Percentiles rank a stretch among this genome's conserved stretches.
These are phyloP conservation scores for Perizoma flavofasciatum DNA, from an alignment of 2,888 invertebrate species.

Conservation along the genomic window DNA sequence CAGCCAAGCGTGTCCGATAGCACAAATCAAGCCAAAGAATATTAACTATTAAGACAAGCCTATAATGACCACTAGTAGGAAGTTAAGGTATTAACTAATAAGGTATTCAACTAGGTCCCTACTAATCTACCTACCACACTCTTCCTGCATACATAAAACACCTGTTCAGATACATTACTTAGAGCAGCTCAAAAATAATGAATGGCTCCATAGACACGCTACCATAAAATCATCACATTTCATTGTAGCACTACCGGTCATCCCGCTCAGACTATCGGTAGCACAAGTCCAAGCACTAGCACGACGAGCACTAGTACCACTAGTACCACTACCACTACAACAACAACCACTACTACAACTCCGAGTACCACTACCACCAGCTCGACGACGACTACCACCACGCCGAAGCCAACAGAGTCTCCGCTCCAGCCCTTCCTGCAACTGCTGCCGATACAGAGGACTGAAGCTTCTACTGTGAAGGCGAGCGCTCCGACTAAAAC, in stretches of 20 bases:
- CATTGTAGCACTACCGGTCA: slow-evolving; percentile 60
- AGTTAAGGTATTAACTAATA: too few species aligned
- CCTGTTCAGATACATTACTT: too few species aligned
- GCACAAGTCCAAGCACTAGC: slow-evolving; percentile 56
- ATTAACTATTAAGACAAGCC: too few species aligned
- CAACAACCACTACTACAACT: slow-evolving; percentile 58
- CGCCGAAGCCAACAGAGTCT: slow-evolving; percentile 52
- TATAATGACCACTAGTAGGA: too few species aligned
- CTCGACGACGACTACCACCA: slow-evolving; percentile 65
- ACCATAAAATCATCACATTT: slow-evolving; percentile 31
- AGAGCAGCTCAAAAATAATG: too few species aligned
- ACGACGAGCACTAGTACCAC: slow-evolving; percentile 53
- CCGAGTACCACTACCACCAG: slow-evolving; percentile 71
- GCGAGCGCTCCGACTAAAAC: slow-evolving; percentile 55
- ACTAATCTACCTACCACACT: too few species aligned
- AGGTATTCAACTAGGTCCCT: too few species aligned
- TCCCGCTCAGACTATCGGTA: slow-evolving; percentile 52
- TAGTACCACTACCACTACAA: slow-evolving; percentile 67
- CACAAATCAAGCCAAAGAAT: too few species aligned
- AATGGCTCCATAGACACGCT: slow-evolving; percentile 1
- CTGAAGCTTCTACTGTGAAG: slow-evolving; percentile 47
- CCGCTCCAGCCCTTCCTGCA: slow-evolving; percentile 68
- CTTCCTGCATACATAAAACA: too few species aligned
- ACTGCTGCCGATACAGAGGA: slow-evolving; percentile 70
- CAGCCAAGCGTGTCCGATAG: too few species aligned